These are phyloP conservation scores for Mirounga angustirostris DNA, from an alignment of 2,113 vertebrate genomes.

Conservation along the genomic window DNA sequence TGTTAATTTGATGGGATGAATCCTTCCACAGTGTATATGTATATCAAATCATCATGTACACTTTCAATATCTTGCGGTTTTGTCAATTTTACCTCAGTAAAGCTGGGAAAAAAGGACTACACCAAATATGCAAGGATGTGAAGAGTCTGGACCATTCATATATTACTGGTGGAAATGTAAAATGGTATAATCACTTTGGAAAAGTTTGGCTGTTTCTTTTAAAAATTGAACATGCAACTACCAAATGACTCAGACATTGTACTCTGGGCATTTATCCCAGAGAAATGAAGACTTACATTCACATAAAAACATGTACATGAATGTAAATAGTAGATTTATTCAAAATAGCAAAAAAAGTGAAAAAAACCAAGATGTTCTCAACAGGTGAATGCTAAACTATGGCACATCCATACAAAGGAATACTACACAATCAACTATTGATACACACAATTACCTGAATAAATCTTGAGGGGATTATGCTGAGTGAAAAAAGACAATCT, in stretches of 20 bases:
- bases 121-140: background rate
- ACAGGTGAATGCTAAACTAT: background rate
- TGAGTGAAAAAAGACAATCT: background rate
- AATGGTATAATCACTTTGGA: conserved; percentile 12
- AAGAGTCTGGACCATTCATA: background rate
- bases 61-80: background rate
- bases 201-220: conserved; percentile 14
- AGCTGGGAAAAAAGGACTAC: background rate
- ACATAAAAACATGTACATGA: background rate
- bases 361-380: background rate
- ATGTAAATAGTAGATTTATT: background rate
- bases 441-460: conserved; percentile 16
- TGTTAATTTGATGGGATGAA: background rate
- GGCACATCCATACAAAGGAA: background rate
- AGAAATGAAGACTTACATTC: conserved; percentile 26
- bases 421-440: background rate
- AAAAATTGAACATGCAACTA: conserved; percentile 37
- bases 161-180: background rate
- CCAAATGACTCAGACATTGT: background rate
- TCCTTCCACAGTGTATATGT: background rate
- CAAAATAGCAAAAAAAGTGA: background rate
- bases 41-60: background rate
- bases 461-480: conserved; percentile 11
- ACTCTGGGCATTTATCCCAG: background rate
- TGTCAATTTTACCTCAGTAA: background rate